These are phyloP conservation scores for Trichonephila clavata DNA, from an alignment of 1,140 invertebrate species.

Conservation along the genomic window DNA sequence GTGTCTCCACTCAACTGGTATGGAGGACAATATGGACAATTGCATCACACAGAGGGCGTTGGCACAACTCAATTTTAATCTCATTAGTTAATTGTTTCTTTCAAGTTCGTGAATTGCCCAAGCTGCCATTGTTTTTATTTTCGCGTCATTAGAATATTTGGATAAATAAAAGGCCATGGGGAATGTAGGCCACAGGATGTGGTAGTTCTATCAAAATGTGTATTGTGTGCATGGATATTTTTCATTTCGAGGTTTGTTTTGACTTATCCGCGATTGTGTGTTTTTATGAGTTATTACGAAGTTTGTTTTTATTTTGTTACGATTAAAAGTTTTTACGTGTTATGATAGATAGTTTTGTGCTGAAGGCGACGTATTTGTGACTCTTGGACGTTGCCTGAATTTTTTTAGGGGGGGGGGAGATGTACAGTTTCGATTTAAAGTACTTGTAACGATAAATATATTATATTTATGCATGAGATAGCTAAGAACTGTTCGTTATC, in stretches of 20 bases:
- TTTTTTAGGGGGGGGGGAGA: too few relatives aligned
- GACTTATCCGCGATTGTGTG: not conserved
- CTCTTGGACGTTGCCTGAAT: too few relatives aligned
- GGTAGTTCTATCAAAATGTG: not conserved
- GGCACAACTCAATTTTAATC: constrained; percentile 35
- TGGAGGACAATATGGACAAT: constrained; percentile 36
- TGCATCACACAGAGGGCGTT: constrained; percentile 37
- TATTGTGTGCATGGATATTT: not conserved
- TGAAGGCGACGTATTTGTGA: too few relatives aligned
- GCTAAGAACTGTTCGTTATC: too few relatives aligned
- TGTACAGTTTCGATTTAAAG: too few relatives aligned
- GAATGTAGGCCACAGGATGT: constrained; percentile 57
- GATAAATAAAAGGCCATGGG: not conserved
- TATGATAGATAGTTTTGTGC: too few relatives aligned
- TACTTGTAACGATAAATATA: too few relatives aligned
- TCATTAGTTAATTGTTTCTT: constrained; percentile 63
- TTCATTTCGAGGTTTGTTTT: not conserved
- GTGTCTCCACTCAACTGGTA: constrained; percentile 1
- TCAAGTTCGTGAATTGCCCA: constrained; percentile 55
- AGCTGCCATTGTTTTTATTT: constrained; percentile 61
- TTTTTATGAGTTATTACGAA: not conserved
- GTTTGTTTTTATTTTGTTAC: not conserved
- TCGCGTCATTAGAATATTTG: constrained; percentile 7
- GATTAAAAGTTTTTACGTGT: not conserved
- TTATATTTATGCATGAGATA: too few relatives aligned